These are phyloP conservation scores for Oryzaephilus surinamensis DNA, from an alignment of 1,140 invertebrate species.

Conservation along the genomic window DNA sequence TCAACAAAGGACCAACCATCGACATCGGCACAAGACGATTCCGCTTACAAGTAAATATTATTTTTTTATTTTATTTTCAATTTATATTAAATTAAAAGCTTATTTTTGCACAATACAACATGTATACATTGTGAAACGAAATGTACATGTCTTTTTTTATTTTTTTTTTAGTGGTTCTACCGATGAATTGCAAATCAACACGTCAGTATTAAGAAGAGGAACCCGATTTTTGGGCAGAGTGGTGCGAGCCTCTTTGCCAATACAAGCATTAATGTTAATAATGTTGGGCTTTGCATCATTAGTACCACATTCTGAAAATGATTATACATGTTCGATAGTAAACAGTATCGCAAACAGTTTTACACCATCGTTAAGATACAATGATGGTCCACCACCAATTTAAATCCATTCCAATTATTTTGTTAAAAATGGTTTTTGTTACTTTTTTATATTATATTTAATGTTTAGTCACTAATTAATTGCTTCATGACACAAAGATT, in stretches of 20 bases:
- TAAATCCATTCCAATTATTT: conserved; percentile 42
- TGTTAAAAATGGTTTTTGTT: too few species aligned
- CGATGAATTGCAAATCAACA: conserved; percentile 39
- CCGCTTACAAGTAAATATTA: conserved; percentile 47
- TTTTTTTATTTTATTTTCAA: conserved; percentile 31
- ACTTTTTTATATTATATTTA: too few species aligned
- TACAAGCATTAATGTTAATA: conserved; percentile 80
- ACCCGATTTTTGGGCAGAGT: conserved; percentile 78
- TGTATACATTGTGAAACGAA: not conserved
- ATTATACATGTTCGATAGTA: conserved; percentile 70
- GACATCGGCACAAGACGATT: conserved; percentile 35
- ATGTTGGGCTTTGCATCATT: conserved; percentile 79
- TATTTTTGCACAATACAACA: not conserved
- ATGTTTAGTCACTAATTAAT: too few species aligned
- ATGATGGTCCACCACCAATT: conserved; percentile 79
- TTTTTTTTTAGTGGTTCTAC: conserved; percentile 24
- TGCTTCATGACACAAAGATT: too few species aligned
- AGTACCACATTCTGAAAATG: conserved; percentile 74
- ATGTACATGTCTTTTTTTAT: conserved; percentile 4
- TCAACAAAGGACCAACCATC: conserved; percentile 33
- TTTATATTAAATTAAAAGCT: conserved; percentile 3
- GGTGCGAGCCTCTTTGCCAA: conserved; percentile 77
- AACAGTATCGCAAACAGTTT: conserved; percentile 72
- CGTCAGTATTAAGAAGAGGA: conserved; percentile 57
- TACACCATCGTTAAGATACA: conserved; percentile 76